Conservation (phyloP, 1,140 invertebrate genomes). For the Calycopis cecrops region DNA sequence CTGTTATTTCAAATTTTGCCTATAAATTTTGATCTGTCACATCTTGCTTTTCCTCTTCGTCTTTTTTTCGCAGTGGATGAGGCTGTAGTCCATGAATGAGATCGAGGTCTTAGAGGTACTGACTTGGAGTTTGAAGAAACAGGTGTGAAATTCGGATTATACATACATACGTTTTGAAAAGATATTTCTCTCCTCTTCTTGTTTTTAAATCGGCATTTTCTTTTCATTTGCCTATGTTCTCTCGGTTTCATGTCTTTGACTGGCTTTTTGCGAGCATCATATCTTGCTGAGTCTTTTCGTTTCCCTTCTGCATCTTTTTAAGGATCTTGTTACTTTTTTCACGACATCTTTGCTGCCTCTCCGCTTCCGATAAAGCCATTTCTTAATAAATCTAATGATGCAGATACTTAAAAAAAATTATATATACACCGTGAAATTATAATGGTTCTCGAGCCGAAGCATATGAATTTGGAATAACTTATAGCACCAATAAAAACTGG, state of each 20-base stretch:
- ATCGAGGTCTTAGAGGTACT: background rate
- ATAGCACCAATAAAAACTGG: no score
- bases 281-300: conserved; percentile 12
- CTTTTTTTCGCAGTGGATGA: background rate
- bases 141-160: background rate
- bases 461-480: no score
- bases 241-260: conserved; percentile 6
- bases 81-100: conserved; percentile 1
- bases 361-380: conserved; percentile 1
- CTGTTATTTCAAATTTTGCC: no score
- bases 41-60: background rate
- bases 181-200: conserved; percentile 9
- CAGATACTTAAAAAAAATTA: no score
- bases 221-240: conserved; percentile 9
- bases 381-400: no score
- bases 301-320: conserved; percentile 14
- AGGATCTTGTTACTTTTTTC: conserved; percentile 3
- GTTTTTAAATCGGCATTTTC: conserved; percentile 15
- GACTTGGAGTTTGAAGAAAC: no score
- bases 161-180: background rate
- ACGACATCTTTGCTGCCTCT: conserved; percentile 13
- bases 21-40: conserved; percentile 2
- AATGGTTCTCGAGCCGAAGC: no score
- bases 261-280: conserved; percentile 7
- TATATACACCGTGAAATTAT: no score